Evolutionary conservation across 2,797 vertebrate species (phyloP), one percentile per base, ranked within the genome.

Genomic region (Mormyrops boulengeri): DNA sequence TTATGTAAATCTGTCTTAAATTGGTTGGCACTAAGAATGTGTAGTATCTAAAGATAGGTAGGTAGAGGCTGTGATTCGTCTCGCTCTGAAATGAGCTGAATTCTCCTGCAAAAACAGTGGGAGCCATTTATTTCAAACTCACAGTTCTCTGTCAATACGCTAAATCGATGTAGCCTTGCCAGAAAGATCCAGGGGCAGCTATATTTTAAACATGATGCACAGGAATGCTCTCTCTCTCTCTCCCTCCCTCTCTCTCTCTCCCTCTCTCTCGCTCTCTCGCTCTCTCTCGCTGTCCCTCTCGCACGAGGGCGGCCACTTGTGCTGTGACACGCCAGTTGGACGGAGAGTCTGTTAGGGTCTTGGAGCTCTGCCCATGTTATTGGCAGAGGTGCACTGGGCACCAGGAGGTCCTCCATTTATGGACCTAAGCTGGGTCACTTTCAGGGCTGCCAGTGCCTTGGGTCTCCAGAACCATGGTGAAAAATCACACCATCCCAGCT

Each of bases 361-460:
- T 38, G 49, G 86, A 88, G 14, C 49, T 34, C 41, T 34, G 30
- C 6, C 41, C 19, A 55, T 60, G 47, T 84, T 84, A 73, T 66
- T 90, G 89, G 89, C 85, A 47, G 14, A 55, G 47, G 30, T 69
- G 19, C 9, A 26, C n/a, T 11, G 4, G 53, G 8, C 69, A 47
- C 52, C 89, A 80, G 89, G 85, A 60, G 89, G 52, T 26, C 53
- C 14, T 60, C 49, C 62, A 90, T 88, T 88, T 88, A 60, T 88
- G 69, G 87, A 62, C 50, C 17, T 85, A 87, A 85, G 69, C 30
- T 19, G 55, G 47, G 87, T 30, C 55, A 8, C 41, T 17, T 80
- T 88, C 77, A 57, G 69, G 86, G 86, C 87, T 82, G 86, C 89
- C 53, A 66, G 77, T 14, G 47, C 19, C 12, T 19, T 12, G n/a